Evolutionary conservation across 2,888 invertebrate genomes (phyloP).

Genomic region (Leptogaster cylindrica): DNA sequence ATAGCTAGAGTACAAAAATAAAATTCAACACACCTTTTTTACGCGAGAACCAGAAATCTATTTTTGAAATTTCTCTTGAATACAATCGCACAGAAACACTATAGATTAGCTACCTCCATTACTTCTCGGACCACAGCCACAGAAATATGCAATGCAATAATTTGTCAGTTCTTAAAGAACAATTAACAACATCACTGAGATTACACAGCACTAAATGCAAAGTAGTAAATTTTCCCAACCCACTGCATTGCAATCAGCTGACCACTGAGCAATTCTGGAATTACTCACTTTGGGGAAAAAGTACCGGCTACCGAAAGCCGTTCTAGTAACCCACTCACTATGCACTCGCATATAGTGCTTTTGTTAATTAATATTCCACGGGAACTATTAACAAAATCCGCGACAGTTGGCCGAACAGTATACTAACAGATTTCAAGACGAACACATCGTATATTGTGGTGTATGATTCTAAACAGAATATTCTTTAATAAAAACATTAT

Average conservation of each 20-base stretch:
- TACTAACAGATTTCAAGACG: no score
- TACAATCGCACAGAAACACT: not conserved
- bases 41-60: slow-evolving; percentile 16
- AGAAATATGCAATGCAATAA: not conserved
- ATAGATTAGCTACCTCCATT: not conserved
- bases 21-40: slow-evolving; percentile 24
- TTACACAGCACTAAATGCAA: slow-evolving; percentile 12
- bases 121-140: not conserved
- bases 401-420: no score
- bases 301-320: slow-evolving; percentile 16
- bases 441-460: no score
- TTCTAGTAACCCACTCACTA: no score
- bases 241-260: slow-evolving; percentile 7
- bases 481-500: no score
- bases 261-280: not conserved
- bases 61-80: slow-evolving; percentile 5
- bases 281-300: not conserved
- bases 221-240: not conserved
- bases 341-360: no score
- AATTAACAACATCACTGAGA: slow-evolving; percentile 3
- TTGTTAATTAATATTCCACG: no score
- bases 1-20: slow-evolving; percentile 18
- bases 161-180: slow-evolving; percentile 17
- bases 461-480: no score
- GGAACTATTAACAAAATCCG: no score